These are phyloP conservation scores for Drosophila pseudotakahashii DNA, from an alignment of 2,888 invertebrate species.

Conservation along the genomic window DNA sequence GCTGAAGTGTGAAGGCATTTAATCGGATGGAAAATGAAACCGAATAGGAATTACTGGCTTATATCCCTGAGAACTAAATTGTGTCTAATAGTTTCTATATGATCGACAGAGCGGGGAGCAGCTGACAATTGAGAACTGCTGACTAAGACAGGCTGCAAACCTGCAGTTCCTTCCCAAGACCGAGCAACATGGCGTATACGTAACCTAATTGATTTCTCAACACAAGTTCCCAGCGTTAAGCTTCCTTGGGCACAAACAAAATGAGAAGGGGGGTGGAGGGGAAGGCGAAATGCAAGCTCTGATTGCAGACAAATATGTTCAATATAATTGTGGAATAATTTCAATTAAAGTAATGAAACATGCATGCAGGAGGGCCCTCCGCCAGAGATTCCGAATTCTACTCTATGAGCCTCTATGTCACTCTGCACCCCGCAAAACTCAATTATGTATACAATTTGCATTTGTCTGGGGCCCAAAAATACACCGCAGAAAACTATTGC, in stretches of 20 bases:
- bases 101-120: neutral
- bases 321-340: slow-evolving; percentile 64
- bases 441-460: slow-evolving; percentile 39
- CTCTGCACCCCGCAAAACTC: slow-evolving; percentile 27
- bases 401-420: neutral
- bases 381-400: slow-evolving; percentile 11
- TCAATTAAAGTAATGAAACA: slow-evolving; percentile 71
- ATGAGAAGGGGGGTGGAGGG: neutral
- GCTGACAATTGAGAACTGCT: slow-evolving; percentile 1
- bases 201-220: slow-evolving; percentile 48
- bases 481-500: neutral
- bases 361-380: slow-evolving; percentile 36
- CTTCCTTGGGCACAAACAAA: slow-evolving; percentile 18
- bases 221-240: slow-evolving; percentile 11
- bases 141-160: neutral
- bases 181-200: slow-evolving; percentile 35
- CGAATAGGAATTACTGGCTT: neutral
- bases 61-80: neutral
- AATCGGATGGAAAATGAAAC: slow-evolving; percentile 5
- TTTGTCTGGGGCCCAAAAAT: slow-evolving; percentile 6
- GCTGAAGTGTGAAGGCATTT: slow-evolving; percentile 12
- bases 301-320: slow-evolving; percentile 56
- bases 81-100: neutral
- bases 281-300: slow-evolving; percentile 5
- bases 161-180: neutral